These are phyloP conservation scores for Remorina albescens DNA, from an alignment of 2,797 vertebrate species.

Conservation along the genomic window DNA sequence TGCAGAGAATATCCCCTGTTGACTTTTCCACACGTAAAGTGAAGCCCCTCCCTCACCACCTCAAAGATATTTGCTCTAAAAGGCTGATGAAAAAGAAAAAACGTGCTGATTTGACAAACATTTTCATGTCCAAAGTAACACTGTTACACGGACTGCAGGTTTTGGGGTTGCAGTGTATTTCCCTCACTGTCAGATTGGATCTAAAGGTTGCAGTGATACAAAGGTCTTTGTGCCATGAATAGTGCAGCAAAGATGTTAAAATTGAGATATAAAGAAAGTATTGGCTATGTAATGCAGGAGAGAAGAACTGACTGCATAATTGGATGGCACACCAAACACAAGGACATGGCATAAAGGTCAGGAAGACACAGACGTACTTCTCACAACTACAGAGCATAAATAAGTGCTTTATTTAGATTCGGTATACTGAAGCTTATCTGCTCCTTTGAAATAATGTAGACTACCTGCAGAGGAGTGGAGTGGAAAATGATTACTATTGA, in stretches of 20 bases:
- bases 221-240: constrained; percentile 53
- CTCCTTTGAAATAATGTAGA: constrained; percentile 1
- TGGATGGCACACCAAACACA: constrained; percentile 38
- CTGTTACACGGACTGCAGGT: constrained; percentile 16
- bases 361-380: constrained; percentile 9
- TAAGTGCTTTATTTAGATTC: constrained; percentile 20
- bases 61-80: too few species aligned
- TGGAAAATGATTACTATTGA: neutral
- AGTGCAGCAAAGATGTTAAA: constrained; percentile 10
- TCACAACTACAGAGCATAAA: constrained; percentile 16
- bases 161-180: constrained; percentile 29
- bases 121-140: too few species aligned
- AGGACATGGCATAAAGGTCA: constrained; percentile 38
- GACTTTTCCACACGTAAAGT: too few species aligned
- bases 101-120: too few species aligned
- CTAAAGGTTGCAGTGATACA: constrained; percentile 52
- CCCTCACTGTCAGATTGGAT: constrained; percentile 27
- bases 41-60: too few species aligned
- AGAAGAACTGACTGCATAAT: constrained; percentile 37
- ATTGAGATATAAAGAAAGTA: neutral
- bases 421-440: neutral
- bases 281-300: constrained; percentile 5
- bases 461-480: neutral
- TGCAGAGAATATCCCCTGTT: too few species aligned
- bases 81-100: too few species aligned